Conservation (phyloP, 2,888 invertebrate genomes). For the Drosophila melanosoma region DNA sequence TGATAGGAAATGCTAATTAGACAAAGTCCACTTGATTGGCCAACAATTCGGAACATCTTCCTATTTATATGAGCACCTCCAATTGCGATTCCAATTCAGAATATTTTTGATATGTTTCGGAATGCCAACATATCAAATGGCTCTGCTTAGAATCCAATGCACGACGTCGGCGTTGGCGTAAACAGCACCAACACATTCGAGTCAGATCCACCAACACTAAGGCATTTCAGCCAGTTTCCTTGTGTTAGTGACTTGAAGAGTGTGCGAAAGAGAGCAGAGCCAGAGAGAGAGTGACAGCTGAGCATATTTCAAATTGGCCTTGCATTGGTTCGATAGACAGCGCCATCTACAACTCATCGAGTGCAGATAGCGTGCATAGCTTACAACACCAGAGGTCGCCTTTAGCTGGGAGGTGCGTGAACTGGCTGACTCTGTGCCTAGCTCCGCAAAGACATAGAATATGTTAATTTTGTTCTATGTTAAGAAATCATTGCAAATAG, state of each 20-base stretch:
- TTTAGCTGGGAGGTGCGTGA: slow-evolving; percentile 34
- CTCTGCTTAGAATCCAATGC: slow-evolving; percentile 62
- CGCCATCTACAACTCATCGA: slow-evolving; percentile 56
- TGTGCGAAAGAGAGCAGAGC: slow-evolving; percentile 26
- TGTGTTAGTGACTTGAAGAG: slow-evolving; percentile 61
- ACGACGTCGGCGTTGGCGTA: slow-evolving; percentile 27
- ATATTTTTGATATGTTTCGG: slow-evolving; percentile 42
- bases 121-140: slow-evolving; percentile 57
- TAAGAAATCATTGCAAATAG: neutral
- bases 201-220: slow-evolving; percentile 64
- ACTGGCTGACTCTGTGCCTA: slow-evolving; percentile 29
- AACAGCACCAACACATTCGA: slow-evolving; percentile 58
- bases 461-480: neutral
- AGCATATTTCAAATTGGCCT: slow-evolving; percentile 8
- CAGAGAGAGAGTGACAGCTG: slow-evolving; percentile 1
- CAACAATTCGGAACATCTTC: slow-evolving; percentile 1
- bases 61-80: neutral
- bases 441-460: slow-evolving; percentile 34
- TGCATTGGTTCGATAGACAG: slow-evolving; percentile 12
- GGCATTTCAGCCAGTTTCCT: slow-evolving; percentile 17
- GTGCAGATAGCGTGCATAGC: slow-evolving; percentile 6
- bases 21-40: slow-evolving; percentile 15
- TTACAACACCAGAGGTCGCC: slow-evolving; percentile 69
- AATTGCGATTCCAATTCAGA: slow-evolving; percentile 2
- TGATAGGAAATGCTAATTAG: slow-evolving; percentile 37